Percentiles rank a stretch among this genome's conserved stretches.
Evolutionary conservation across 2,113 vertebrate genomes (phyloP).

Genomic region (Alectura lathami): DNA sequence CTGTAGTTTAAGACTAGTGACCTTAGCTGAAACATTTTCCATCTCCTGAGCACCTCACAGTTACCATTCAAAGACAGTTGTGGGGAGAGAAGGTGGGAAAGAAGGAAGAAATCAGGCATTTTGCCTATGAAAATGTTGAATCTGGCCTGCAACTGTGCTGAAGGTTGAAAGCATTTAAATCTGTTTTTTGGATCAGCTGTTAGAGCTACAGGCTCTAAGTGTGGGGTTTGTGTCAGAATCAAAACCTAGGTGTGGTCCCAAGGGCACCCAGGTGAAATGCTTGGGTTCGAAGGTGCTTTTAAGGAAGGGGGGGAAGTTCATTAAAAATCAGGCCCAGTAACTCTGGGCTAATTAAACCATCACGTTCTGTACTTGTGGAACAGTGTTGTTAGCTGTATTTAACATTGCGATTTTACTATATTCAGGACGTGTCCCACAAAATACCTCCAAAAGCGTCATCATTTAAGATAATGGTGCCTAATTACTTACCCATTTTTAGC

Average conservation of each 20-base stretch:
- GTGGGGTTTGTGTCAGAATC: neutral
- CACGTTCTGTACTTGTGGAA: conserved; percentile 17
- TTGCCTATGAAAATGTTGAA: neutral
- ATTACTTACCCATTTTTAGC: conserved; percentile 39
- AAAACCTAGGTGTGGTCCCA: neutral
- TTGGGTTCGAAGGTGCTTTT: neutral
- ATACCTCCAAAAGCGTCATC: neutral
- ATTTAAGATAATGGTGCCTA: conserved; percentile 42
- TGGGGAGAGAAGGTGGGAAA: no score
- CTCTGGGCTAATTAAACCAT: conserved; percentile 16
- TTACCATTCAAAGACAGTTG: neutral
- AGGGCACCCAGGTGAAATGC: neutral
- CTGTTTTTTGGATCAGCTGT: neutral
- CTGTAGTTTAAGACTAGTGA: neutral
- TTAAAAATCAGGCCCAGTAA: neutral
- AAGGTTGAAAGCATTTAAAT: neutral
- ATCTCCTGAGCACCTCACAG: neutral
- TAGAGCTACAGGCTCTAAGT: neutral
- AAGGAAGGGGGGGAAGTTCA: neutral
- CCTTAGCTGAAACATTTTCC: neutral
- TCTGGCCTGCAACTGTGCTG: neutral
- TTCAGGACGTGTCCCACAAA: conserved; percentile 4
- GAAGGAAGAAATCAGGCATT: neutral
- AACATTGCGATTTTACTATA: conserved; percentile 10
- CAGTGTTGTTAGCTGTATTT: conserved; percentile 35